These are phyloP conservation scores for Papilio dardanus DNA, from an alignment of 1,140 invertebrate species.

Conservation along the genomic window DNA sequence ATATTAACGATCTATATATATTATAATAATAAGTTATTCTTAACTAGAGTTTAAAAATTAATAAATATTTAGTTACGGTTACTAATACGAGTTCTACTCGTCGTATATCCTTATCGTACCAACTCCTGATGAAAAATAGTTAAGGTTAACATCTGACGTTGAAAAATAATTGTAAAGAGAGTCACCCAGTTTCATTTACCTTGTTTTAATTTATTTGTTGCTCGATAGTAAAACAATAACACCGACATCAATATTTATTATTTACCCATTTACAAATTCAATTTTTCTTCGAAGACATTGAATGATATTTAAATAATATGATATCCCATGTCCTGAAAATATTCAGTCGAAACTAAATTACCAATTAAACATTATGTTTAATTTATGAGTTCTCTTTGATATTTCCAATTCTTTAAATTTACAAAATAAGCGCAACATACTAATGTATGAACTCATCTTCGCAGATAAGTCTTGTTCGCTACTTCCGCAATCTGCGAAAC, in stretches of 20 bases:
- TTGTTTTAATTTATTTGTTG: slow-evolving; percentile 3
- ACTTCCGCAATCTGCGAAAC: slow-evolving; percentile 37
- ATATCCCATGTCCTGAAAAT: too few species aligned
- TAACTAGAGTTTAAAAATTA: too few species aligned
- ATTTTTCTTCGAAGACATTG: slow-evolving; percentile 10
- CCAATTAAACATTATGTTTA: too few species aligned
- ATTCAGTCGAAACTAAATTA: too few species aligned
- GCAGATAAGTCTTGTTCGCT: slow-evolving; percentile 9
- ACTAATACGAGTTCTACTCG: too few species aligned
- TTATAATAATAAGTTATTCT: too few species aligned
- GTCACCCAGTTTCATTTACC: slow-evolving; percentile 5
- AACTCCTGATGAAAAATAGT: not conserved
- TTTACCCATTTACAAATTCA: not conserved
- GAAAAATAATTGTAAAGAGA: not conserved
- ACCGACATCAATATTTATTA: too few species aligned
- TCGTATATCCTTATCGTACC: not conserved
- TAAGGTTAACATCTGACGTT: not conserved
- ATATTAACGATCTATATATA: too few species aligned
- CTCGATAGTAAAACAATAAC: slow-evolving; percentile 9
- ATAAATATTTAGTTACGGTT: too few species aligned
- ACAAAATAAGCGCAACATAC: not conserved
- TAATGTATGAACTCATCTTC: not conserved
- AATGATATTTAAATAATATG: slow-evolving; percentile 1
- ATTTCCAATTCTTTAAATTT: too few species aligned
- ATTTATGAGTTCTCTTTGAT: too few species aligned